Evolutionary conservation across 1,140 invertebrate species (phyloP).

Genomic region (Drosophila littoralis): DNA sequence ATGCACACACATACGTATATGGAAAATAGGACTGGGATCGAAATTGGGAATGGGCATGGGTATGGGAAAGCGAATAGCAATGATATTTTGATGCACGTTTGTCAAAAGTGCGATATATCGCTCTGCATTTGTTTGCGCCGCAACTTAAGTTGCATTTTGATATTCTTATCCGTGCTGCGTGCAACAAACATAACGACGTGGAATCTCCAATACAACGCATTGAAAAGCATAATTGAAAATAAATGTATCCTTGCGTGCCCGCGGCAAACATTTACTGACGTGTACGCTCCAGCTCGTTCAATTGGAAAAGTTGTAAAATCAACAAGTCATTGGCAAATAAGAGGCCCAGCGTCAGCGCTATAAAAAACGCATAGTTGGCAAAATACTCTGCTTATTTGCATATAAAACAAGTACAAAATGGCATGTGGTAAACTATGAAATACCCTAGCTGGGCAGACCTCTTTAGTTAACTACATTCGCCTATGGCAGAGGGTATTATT

Average conservation of each 20-base stretch:
- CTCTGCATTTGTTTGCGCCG: slow-evolving; percentile 33
- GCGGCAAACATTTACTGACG: slow-evolving; percentile 35
- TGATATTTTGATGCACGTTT: slow-evolving; percentile 51
- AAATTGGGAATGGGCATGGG: neutral
- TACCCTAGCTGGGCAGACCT: neutral
- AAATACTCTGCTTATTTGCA: slow-evolving; percentile 77
- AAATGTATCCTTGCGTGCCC: slow-evolving; percentile 30
- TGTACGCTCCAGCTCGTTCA: slow-evolving; percentile 51
- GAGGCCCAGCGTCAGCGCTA: slow-evolving; percentile 48
- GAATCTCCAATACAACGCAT: slow-evolving; percentile 29
- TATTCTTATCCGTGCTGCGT: slow-evolving; percentile 23
- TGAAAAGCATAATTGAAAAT: slow-evolving; percentile 64
- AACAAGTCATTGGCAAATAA: slow-evolving; percentile 79
- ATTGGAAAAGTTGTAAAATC: slow-evolving; percentile 81
- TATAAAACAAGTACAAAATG: slow-evolving; percentile 38
- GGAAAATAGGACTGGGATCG: neutral
- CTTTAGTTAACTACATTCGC: neutral
- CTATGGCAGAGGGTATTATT: neutral
- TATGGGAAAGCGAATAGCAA: neutral
- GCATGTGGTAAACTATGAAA: neutral
- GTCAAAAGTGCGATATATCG: slow-evolving; percentile 52
- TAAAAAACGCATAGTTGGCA: slow-evolving; percentile 56
- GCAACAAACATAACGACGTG: slow-evolving; percentile 30
- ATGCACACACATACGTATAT: neutral
- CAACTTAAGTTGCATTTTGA: slow-evolving; percentile 15